Evolutionary conservation across 1,140 invertebrate genomes (phyloP), one percentile per base, ranked within the genome.

Genomic region (Mercenaria mercenaria): DNA sequence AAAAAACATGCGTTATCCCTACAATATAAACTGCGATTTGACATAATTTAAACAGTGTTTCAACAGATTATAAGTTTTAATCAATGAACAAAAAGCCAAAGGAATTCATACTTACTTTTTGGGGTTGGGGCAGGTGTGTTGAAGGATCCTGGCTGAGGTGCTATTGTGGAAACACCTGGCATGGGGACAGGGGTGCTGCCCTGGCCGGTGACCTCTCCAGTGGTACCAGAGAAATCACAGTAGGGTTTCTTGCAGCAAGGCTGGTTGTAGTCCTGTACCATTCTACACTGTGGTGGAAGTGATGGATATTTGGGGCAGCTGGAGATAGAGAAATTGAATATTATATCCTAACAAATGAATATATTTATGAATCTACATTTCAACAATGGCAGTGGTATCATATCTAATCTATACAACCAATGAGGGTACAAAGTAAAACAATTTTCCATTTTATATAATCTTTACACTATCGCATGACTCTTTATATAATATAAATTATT

Each of bases 211-310:
- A 92, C 80, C 88, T 89, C 81, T 41, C 77, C 79, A 41, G 77
- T 72, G 29, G 61, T n/a, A 34, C 77, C 77, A n/a, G 41, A 47
- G 61, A 89, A 94, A 72, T 93, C 84, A 90, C 93, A 94, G 61
- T 91, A 61, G 20, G 93, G 93, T 37, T 81, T 81, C 59, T 91
- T 32, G 72, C 93, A 94, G 80, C 93, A 94, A 59, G 83, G 91
- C 79, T 94, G 88, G 20, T 91, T 93, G 39, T 90, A 92, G 82
- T 94, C 93, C 13, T 88, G 88, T 29, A 91, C 81, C 74, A 94
- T 32, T 11, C 29, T 50, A 79, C 93, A 94, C 85, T 93, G 91
- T 13, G 90, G 83, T 43, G 92, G 92, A 10, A 93, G 56, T 23
- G 87, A 59, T 29, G 90, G 90, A 41, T 92, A 92, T 15, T 90